Conservation (phyloP, 92 coral and sea anemone species). For the Epizoanthus scotinus region DNA sequence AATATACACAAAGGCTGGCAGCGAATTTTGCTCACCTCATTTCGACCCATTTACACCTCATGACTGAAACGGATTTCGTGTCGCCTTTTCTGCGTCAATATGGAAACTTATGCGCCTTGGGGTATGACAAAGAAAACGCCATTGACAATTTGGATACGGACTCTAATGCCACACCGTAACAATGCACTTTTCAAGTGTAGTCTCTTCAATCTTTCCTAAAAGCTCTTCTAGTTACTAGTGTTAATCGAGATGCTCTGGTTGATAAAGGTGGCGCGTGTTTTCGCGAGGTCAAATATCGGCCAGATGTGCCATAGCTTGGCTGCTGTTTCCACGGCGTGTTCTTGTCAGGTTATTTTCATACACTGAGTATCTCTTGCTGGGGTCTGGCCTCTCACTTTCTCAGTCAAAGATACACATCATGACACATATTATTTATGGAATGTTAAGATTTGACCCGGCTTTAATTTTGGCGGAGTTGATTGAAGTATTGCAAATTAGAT, state of each 20-base stretch:
- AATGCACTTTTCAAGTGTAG: background rate
- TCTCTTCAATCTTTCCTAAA: background rate
- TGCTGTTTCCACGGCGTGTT: background rate
- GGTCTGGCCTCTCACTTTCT: too few relatives aligned
- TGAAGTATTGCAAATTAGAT: too few relatives aligned
- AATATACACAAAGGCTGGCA: background rate
- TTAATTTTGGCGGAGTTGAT: too few relatives aligned
- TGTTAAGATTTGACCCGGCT: too few relatives aligned
- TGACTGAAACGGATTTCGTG: background rate
- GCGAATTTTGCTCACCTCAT: background rate
- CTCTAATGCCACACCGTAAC: background rate
- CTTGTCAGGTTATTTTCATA: background rate
- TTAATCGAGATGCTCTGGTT: background rate
- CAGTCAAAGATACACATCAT: too few relatives aligned
- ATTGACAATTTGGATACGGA: too few relatives aligned
- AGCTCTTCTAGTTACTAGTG: background rate
- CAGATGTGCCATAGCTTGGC: background rate
- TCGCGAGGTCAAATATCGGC: too few relatives aligned
- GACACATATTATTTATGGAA: too few relatives aligned
- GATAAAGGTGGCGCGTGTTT: constrained; percentile 6
- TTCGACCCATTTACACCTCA: background rate
- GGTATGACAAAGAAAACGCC: background rate
- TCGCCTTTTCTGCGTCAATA: background rate
- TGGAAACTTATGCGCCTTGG: background rate
- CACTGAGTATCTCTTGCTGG: too few relatives aligned